Evolutionary conservation across 2,797 vertebrate genomes (phyloP).

Genomic region (Takifugu ocellatus): DNA sequence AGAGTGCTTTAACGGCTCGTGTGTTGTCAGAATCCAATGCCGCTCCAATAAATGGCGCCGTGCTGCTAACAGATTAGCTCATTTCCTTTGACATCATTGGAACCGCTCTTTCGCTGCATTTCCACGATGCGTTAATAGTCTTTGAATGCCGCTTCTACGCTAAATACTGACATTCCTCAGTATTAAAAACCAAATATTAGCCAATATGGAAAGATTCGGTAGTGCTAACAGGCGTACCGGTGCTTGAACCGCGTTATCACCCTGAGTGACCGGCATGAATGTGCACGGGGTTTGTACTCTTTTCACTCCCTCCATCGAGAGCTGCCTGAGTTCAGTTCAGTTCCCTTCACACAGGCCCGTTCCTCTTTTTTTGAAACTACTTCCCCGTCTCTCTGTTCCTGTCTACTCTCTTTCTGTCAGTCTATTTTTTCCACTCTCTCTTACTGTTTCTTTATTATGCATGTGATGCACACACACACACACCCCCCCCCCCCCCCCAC

Average conservation of each 20-base stretch:
- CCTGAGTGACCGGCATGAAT: conserved; percentile 11
- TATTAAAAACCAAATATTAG: not conserved
- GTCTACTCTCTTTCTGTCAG: conserved; percentile 15
- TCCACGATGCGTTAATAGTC: too few species aligned
- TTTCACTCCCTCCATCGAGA: conserved; percentile 11
- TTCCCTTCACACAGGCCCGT: conserved; percentile 7
- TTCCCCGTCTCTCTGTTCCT: conserved; percentile 10
- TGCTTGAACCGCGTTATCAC: not conserved
- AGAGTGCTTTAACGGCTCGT: conserved; percentile 42
- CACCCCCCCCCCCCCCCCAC: too few species aligned
- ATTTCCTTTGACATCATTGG: conserved; percentile 5
- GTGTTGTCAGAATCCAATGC: conserved; percentile 55
- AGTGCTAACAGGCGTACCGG: not conserved
- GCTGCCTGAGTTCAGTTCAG: conserved; percentile 28
- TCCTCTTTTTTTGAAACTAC: conserved; percentile 6
- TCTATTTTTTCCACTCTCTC: conserved; percentile 18
- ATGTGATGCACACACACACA: conserved; percentile 6
- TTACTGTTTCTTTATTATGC: conserved; percentile 10
- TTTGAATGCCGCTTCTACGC: too few species aligned
- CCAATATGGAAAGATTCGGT: not conserved
- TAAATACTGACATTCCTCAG: too few species aligned
- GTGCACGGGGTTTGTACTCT: conserved; percentile 27
- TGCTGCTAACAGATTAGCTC: conserved; percentile 49
- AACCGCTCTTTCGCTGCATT: too few species aligned
- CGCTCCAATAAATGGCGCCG: conserved; percentile 42